phyloP scores from a whole-genome alignment of 2,797 vertebrate genomes.

The Okamejei kenojei region DNA sequence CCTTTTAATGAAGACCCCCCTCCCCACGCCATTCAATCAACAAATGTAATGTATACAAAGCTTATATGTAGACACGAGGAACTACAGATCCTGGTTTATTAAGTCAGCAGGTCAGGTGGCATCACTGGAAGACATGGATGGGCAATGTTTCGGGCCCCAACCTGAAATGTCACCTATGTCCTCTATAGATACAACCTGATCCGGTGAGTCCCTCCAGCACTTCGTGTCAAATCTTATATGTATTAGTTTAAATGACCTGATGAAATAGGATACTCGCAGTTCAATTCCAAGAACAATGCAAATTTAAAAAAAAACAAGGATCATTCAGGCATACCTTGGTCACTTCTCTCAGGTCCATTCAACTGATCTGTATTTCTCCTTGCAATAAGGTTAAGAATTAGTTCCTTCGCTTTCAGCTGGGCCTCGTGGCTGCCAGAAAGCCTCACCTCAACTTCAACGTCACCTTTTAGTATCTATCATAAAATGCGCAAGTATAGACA shows the following conservation, averaged over 20 bases:
- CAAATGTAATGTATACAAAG: neutral
- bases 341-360: neutral
- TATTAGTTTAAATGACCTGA: neutral
- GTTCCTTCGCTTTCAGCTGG: conserved; percentile 72
- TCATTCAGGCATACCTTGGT: neutral
- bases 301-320: neutral
- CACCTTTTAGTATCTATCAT: conserved; percentile 67
- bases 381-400: conserved; percentile 68
- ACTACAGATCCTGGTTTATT: too few relatives aligned
- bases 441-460: conserved; percentile 64
- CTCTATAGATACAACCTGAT: too few relatives aligned
- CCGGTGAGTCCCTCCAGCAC: too few relatives aligned
- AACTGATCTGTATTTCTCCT: conserved; percentile 24
- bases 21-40: neutral
- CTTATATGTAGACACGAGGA: neutral
- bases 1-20: neutral
- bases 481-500: neutral
- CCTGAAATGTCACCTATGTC: too few relatives aligned
- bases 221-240: too few relatives aligned
- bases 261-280: neutral
- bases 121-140: too few relatives aligned
- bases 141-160: too few relatives aligned
- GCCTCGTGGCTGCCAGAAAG: conserved; percentile 66
- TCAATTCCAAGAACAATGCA: neutral
- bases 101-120: too few relatives aligned